Percentiles rank a stretch among this genome's conserved stretches.
These are phyloP conservation scores for Psittacula cyanocephala DNA, from an alignment of 2,113 vertebrate species.

Conservation along the genomic window DNA sequence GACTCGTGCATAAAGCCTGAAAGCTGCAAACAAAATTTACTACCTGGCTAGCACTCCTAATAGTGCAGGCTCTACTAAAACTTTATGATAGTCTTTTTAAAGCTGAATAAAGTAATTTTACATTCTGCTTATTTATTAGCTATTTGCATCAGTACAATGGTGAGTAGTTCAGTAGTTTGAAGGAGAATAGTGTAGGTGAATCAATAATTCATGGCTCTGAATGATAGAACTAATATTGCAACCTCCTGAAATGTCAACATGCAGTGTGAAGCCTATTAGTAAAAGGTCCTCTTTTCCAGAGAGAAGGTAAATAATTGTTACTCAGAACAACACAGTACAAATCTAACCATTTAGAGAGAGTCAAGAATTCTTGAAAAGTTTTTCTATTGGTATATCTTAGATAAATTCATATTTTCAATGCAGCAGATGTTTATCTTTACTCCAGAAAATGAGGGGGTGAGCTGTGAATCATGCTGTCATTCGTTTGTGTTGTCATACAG, in stretches of 20 bases:
- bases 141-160: constrained; percentile 12
- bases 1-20: neutral
- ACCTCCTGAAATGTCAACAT: constrained; percentile 29
- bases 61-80: neutral
- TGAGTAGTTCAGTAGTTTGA: constrained; percentile 4
- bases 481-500: neutral
- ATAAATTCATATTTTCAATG: constrained; percentile 37
- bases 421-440: constrained; percentile 27
- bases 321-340: constrained; percentile 2
- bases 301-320: constrained; percentile 52
- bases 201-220: constrained; percentile 44
- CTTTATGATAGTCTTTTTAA: constrained; percentile 18
- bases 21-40: constrained; percentile 13
- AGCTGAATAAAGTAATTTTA: constrained; percentile 3
- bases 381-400: constrained; percentile 1
- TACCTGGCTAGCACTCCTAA: neutral
- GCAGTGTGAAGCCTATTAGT: neutral
- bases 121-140: constrained; percentile 28
- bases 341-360: constrained; percentile 61
- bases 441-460: neutral
- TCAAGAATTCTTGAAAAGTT: constrained; percentile 10
- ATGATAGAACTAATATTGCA: constrained; percentile 41
- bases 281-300: constrained; percentile 10
- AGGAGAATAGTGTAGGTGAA: neutral
- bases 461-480: neutral